Base-by-base conservation (phyloP, 2,797 vertebrate species). In the Coendou prehensilis region DNA sequence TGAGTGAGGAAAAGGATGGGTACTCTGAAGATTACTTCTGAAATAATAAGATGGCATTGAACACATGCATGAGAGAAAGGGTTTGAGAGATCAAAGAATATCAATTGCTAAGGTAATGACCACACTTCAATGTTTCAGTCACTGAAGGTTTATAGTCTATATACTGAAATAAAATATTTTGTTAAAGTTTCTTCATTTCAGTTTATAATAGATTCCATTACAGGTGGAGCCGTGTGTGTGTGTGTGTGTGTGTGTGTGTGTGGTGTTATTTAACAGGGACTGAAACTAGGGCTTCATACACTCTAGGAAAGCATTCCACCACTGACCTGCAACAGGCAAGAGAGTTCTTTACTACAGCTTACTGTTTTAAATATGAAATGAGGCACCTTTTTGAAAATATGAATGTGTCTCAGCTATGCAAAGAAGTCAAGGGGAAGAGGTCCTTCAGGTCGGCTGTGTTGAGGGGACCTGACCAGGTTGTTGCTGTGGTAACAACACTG, bases 161-260 rank as follows among this genome's bases (percentile, higher is more conserved):
- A 54, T 13, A n/a, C 10, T n/a, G 6, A 20, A 87, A 23, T 28
- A 57, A 78, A 71, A 26, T 10, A 52, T 85, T 79, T 89, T 85
- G 54, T 61, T 73, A 73, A 87, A 73, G 1, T 84, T 89, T 10
- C 67, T 64, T 67, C 57, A 87, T 64, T 85, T 81, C n/a, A 81
- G 8, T 28, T 84, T 93, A 37, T 47, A 79, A 67, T 2, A 91
- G 26, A 79, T 59, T 75, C 89, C 30, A 75, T 81, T 84, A 33
- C 45, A 28, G 9, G 10, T 47, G 11, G 45, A 47, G 10, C 56
- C 30, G 52, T 30, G 15, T 9, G 4, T 83, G 23, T 33, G 30
- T n/a, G 14, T 33, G 28, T 78, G 23, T 30, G 7, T 79, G 15
- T 87, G 26, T 69, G 8, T 61, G 47, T n/a, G 14, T n/a, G 33